Evolutionary conservation across 2,888 invertebrate genomes (phyloP).

Genomic region (Apoda limacodes): DNA sequence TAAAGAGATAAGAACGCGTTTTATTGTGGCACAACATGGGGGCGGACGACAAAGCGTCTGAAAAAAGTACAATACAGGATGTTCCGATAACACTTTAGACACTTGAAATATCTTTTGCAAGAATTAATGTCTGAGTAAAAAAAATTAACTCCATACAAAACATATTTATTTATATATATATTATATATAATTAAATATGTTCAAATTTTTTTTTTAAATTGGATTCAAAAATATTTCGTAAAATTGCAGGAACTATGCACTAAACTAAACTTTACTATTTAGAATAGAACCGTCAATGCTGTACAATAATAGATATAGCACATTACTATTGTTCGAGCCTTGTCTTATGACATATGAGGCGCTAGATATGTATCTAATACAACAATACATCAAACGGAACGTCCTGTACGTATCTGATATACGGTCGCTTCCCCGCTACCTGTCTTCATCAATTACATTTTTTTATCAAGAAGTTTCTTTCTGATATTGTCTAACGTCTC

Average conservation of each 20-base stretch:
- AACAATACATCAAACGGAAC: slow-evolving; percentile 41
- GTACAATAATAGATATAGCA: slow-evolving; percentile 1
- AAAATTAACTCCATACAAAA: no score
- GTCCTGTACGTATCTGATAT: slow-evolving; percentile 34
- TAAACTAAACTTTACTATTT: no score
- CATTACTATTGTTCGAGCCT: slow-evolving; percentile 26
- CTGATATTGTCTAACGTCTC: slow-evolving; percentile 48
- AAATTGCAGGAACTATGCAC: no score
- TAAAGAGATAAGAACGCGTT: slow-evolving; percentile 47
- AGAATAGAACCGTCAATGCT: no score
- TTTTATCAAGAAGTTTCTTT: slow-evolving; percentile 41
- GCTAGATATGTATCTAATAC: slow-evolving; percentile 42
- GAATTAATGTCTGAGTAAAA: no score
- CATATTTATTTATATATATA: no score
- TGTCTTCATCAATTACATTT: slow-evolving; percentile 64
- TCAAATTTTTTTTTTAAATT: no score
- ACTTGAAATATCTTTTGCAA: no score
- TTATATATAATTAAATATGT: no score
- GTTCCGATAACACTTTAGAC: no score
- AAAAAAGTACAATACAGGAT: slow-evolving; percentile 28
- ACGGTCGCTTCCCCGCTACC: slow-evolving; percentile 32
- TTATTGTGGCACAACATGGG: slow-evolving; percentile 47
- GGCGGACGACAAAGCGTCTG: slow-evolving; percentile 37
- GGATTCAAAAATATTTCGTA: no score
- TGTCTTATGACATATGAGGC: slow-evolving; percentile 29